A percentile compares a stretch with the other conserved stretches of the same genome.
Evolutionary conservation across 2,888 invertebrate genomes (phyloP).

Genomic region (Chromoteleia sp.): DNA sequence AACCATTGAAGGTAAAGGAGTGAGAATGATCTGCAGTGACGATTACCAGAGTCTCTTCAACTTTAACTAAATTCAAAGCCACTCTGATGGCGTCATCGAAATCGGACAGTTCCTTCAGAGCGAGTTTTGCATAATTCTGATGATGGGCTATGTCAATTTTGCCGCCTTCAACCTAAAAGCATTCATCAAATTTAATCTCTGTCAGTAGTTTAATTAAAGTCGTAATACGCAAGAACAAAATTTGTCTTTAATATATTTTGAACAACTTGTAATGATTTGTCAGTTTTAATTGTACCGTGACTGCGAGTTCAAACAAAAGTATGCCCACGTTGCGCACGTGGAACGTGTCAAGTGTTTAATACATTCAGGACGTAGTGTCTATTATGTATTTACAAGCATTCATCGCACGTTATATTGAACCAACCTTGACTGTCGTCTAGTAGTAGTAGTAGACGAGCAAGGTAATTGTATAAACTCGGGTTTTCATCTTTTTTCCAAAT

Average conservation of each 20-base stretch:
- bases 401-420: slow-evolving; percentile 68
- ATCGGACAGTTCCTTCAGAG: slow-evolving; percentile 88
- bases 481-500: slow-evolving; percentile 55
- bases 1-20: slow-evolving; percentile 88
- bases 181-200: slow-evolving; percentile 7
- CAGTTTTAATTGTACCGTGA: slow-evolving; percentile 30
- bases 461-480: slow-evolving; percentile 68
- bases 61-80: slow-evolving; percentile 85
- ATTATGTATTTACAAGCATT: slow-evolving; percentile 68
- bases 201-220: too few species aligned
- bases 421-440: slow-evolving; percentile 63
- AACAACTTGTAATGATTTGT: slow-evolving; percentile 10
- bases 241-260: too few species aligned
- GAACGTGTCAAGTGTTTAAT: slow-evolving; percentile 70
- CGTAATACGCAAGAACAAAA: too few species aligned
- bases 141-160: slow-evolving; percentile 89
- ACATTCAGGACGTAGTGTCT: slow-evolving; percentile 71
- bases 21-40: slow-evolving; percentile 89
- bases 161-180: slow-evolving; percentile 86
- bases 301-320: slow-evolving; percentile 33
- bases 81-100: slow-evolving; percentile 87
- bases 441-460: slow-evolving; percentile 45
- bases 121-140: slow-evolving; percentile 86
- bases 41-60: slow-evolving; percentile 88
- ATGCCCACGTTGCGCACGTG: slow-evolving; percentile 32